phyloP scores from a whole-genome alignment of 2,888 invertebrate genomes.

The Patella depressa region DNA sequence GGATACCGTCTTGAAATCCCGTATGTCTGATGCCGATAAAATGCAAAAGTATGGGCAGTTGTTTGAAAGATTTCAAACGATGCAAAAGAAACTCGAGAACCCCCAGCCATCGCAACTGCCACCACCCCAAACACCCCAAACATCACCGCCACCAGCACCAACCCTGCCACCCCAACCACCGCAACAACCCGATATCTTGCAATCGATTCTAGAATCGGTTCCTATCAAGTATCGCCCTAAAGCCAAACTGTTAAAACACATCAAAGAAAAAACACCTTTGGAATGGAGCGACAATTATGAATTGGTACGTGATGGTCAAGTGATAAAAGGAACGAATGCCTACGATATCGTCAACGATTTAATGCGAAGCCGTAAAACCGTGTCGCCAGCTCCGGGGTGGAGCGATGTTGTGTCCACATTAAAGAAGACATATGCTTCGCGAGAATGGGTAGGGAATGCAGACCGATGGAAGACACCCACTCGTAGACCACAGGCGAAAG shows the following conservation, averaged over 20 bases:
- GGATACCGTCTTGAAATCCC: background rate
- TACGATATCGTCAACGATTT: conserved; percentile 3
- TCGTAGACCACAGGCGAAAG: too few relatives aligned
- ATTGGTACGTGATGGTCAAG: background rate
- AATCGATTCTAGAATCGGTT: background rate
- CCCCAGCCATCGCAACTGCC: background rate
- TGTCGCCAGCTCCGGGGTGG: background rate
- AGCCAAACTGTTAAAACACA: background rate
- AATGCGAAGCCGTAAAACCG: background rate
- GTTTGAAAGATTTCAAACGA: background rate
- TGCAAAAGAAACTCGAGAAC: background rate
- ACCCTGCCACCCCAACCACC: background rate
- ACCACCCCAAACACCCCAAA: background rate
- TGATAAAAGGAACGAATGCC: background rate
- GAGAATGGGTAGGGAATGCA: background rate
- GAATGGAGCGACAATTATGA: background rate
- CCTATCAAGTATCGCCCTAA: background rate
- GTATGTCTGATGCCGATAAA: background rate
- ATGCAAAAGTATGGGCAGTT: background rate
- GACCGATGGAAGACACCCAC: background rate
- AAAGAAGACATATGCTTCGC: background rate
- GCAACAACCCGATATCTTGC: background rate
- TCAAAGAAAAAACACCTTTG: background rate
- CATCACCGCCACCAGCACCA: background rate
- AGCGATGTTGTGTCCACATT: background rate